A percentile compares a stretch with the other conserved stretches of the same genome.
phyloP scores from a whole-genome alignment of 2,113 vertebrate species.

The Rhabdomys dilectus region DNA sequence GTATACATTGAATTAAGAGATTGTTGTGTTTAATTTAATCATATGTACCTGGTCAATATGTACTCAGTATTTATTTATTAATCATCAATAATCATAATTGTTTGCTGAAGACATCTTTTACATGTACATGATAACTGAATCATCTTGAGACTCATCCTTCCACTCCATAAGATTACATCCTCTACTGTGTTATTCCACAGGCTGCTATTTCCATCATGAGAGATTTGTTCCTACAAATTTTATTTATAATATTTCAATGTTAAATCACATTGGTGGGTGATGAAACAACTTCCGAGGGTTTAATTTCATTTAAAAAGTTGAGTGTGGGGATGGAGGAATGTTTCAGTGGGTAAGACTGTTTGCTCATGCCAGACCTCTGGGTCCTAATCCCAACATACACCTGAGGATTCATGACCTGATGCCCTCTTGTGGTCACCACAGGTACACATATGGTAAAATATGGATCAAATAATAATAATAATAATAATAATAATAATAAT shows the following conservation, averaged over 20 bases:
- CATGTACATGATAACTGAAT: conserved; percentile 9
- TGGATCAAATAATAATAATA: not conserved
- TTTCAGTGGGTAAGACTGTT: too few species aligned
- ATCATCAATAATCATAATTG: conserved; percentile 65
- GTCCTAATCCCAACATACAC: too few species aligned
- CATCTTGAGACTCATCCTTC: conserved; percentile 16
- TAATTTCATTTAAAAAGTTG: conserved; percentile 22
- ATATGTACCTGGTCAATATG: conserved; percentile 28
- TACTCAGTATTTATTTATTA: conserved; percentile 65
- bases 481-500: not conserved
- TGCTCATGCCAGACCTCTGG: not conserved
- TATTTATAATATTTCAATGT: not conserved
- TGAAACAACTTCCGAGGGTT: not conserved
- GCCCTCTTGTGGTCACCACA: not conserved
- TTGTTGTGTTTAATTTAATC: not conserved
- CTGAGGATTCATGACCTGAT: not conserved
- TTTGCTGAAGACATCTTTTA: conserved; percentile 70
- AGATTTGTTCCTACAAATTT: not conserved
- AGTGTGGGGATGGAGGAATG: not conserved
- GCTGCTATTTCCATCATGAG: conserved; percentile 28
- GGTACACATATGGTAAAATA: not conserved
- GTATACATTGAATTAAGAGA: conserved; percentile 41
- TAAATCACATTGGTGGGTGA: not conserved
- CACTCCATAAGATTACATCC: not conserved
- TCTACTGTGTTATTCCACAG: not conserved